Evolutionary conservation across 2,888 invertebrate genomes (phyloP).

Genomic region (Drosophila suboccidentalis): DNA sequence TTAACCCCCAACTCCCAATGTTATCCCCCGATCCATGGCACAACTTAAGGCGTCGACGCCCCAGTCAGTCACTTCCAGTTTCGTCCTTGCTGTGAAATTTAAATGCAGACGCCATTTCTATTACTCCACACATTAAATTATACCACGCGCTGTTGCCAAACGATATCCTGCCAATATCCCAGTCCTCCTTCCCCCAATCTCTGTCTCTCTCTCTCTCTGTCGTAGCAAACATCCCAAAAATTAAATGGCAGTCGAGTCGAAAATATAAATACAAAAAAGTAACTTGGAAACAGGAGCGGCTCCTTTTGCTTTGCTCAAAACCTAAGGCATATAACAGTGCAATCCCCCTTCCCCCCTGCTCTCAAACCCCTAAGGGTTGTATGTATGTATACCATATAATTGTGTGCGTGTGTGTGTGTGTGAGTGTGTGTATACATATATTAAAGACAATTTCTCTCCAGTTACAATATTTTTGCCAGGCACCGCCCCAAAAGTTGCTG

Average conservation of each 20-base stretch:
- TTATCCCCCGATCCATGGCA: background rate
- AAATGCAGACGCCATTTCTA: constrained; percentile 81
- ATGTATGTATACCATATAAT: constrained; percentile 3
- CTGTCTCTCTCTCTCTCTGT: background rate
- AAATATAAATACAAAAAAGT: constrained; percentile 64
- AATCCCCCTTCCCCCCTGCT: background rate
- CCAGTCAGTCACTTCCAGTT: constrained; percentile 49
- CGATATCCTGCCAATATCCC: constrained; percentile 68
- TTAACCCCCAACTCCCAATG: background rate
- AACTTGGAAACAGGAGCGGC: constrained; percentile 26
- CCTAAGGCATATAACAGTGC: constrained; percentile 28
- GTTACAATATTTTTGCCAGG: constrained; percentile 69
- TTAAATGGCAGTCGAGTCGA: constrained; percentile 57
- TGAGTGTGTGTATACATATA: constrained; percentile 27
- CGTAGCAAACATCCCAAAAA: constrained; percentile 13
- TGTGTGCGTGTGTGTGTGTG: constrained; percentile 1
- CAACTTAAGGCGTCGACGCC: constrained; percentile 41
- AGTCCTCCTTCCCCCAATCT: background rate
- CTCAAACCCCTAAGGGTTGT: constrained; percentile 18
- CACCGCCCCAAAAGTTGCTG: constrained; percentile 74
- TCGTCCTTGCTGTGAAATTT: constrained; percentile 72
- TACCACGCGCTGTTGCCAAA: constrained; percentile 67
- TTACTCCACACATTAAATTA: constrained; percentile 77
- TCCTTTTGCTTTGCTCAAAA: constrained; percentile 62
- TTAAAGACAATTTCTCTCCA: constrained; percentile 56